Evolutionary conservation across 1,140 invertebrate genomes (phyloP).

Genomic region (Pseudomyrmex cubaensis): DNA sequence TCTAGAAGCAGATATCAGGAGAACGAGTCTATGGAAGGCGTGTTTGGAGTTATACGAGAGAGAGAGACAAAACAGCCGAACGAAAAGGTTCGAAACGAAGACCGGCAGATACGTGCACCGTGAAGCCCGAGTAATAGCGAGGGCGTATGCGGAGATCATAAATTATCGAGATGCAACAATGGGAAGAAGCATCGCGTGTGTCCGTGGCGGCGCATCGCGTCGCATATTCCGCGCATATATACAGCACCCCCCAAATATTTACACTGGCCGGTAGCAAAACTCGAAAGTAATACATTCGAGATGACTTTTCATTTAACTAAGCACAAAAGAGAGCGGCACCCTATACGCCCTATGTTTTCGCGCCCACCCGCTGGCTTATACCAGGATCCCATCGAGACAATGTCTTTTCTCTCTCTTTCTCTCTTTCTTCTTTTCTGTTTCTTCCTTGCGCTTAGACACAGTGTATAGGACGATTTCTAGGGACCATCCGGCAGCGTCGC

Average conservation of each 20-base stretch:
- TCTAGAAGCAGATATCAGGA: not conserved
- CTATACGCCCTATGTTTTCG: constrained; percentile 10
- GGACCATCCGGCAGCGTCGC: constrained; percentile 41
- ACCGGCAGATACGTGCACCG: constrained; percentile 5
- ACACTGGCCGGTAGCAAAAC: constrained; percentile 73
- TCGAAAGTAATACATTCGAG: constrained; percentile 77
- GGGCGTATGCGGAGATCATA: constrained; percentile 62
- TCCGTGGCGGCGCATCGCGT: constrained; percentile 52
- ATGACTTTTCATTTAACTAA: constrained; percentile 76
- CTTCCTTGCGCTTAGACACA: not conserved
- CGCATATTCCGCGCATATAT: constrained; percentile 6
- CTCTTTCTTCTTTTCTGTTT: not conserved
- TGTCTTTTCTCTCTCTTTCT: constrained; percentile 51
- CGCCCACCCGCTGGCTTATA: constrained; percentile 69
- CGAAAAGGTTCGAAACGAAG: constrained; percentile 20
- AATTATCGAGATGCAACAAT: constrained; percentile 74
- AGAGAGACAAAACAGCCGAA: constrained; percentile 2
- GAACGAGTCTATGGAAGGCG: constrained; percentile 1
- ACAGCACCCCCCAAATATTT: constrained; percentile 72
- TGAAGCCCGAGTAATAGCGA: constrained; percentile 28
- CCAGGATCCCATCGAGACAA: constrained; percentile 58
- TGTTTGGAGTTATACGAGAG: not conserved
- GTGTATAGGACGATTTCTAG: constrained; percentile 58
- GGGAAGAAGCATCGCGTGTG: constrained; percentile 56
- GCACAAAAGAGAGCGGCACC: constrained; percentile 64